phyloP scores from a whole-genome alignment of 2,888 invertebrate species.

The Hemaris fuciformis region DNA sequence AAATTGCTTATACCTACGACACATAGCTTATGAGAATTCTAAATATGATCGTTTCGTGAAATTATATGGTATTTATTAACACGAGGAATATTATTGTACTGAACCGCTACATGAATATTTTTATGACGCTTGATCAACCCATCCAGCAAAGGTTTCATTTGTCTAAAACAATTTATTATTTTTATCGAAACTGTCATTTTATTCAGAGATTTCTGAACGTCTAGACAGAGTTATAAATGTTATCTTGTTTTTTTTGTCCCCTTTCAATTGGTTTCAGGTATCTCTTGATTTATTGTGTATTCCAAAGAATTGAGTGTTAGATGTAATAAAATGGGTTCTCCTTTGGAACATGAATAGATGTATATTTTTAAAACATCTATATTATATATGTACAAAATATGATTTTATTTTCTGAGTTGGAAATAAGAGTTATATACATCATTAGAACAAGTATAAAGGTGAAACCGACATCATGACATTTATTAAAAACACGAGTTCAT shows the following conservation, averaged over 20 bases:
- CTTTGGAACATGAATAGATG: background rate
- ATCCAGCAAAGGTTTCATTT: conserved; percentile 6
- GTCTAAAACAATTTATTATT: conserved; percentile 12
- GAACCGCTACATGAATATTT: background rate
- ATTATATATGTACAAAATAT: too few relatives aligned
- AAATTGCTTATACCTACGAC: too few relatives aligned
- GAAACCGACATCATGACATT: too few relatives aligned
- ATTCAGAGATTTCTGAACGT: background rate
- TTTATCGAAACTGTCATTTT: conserved; percentile 12
- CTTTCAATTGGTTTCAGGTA: background rate
- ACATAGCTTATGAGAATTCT: too few relatives aligned
- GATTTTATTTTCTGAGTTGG: too few relatives aligned
- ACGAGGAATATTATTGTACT: background rate
- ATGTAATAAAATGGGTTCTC: background rate
- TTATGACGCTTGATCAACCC: background rate
- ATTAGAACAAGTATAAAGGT: too few relatives aligned
- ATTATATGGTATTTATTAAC: too few relatives aligned
- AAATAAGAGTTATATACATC: too few relatives aligned
- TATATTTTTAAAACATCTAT: background rate
- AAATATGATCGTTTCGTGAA: too few relatives aligned
- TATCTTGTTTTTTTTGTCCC: background rate
- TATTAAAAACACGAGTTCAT: too few relatives aligned
- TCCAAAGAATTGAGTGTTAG: background rate
- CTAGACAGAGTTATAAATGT: conserved; percentile 6
- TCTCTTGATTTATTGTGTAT: background rate